Evolutionary conservation across 1,140 invertebrate species (phyloP), one percentile per base, ranked within the genome.

Genomic region (Drosophila elegans): DNA sequence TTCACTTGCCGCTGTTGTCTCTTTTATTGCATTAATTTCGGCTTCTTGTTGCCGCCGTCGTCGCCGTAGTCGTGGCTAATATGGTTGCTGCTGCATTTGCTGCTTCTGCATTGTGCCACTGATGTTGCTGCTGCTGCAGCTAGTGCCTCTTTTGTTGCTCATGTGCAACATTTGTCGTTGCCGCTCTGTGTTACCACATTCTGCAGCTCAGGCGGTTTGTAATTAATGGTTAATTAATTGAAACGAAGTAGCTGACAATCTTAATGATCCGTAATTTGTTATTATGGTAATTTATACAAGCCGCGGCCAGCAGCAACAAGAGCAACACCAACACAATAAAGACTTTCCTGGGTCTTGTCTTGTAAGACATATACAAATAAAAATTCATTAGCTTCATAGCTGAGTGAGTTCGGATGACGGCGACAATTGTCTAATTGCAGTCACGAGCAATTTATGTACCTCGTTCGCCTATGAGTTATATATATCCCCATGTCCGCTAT

Each of bases 241-340:
- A 89, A 89, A 89, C 84, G 84, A 88, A 88, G 84, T 89, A 89
- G 84, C 84, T 89, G 84, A 89, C 84, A 89, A 89, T 89, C 84
- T 89, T 89, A 89, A 89, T 89, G 84, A 89, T 89, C 77, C 84
- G 84, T 89, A 89, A 89, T 89, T 89, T 89, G 85, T 89, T 89
- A 89, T 89, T 89, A 89, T 89, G 84, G 85, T 89, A 89, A 89
- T 89, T 89, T 89, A 89, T 89, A 89, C 84, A 89, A 89, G 84
- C 80, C 42, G n/a, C 44, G 69, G 63, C 16, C 45, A 32, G 62
- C 64, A 32, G 61, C 68, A 53, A 54, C 74, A 73, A 60, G 51
- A 72, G 41, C 71, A 85, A 74, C 81, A 84, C 78, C 83, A 86
- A 86, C 83, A 88, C 84, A 84, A 71, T 62, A 42, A 80, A 68